Evolutionary conservation across 2,888 invertebrate species (phyloP), one percentile per base, ranked within the genome.

Genomic region (Cephus nigrinus): DNA sequence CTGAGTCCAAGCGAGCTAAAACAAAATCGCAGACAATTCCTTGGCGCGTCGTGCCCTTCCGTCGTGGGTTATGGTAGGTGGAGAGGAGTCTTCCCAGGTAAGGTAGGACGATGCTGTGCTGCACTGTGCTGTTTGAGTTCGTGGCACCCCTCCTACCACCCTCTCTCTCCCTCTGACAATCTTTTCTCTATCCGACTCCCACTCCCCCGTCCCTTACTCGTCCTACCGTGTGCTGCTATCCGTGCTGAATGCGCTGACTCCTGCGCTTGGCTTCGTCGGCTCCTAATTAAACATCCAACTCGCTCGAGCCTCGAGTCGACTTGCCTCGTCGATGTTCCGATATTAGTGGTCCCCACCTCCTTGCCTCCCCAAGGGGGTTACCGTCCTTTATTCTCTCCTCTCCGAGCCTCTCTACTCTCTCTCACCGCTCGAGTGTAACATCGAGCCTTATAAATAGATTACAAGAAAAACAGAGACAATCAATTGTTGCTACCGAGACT

Each of bases 261-360:
- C 84, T 79, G 81, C 36, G 82, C 82, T 82, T 84, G 84, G 85
- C 85, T 87, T 86, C 86, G 86, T 86, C 88, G 87, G 87, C 89
- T 90, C 91, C 91, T 91, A 91, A 91, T 91, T 91, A 91, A 91
- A 91, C 91, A 91, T 90, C 91, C 88, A 90, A 85, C 88, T 87
- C 85, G 87, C 87, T 89, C 87, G 89, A 88, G 86, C 86, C 88
- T 80, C 87, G 84, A 88, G 86, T 88, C 88, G 86, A 86, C 86
- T 86, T 83, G 87, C 84, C 84, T 87, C 90, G 87, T 89, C 89
- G 91, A 90, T 90, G 90, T 90, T 89, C 88, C 87, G 91, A 91
- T 91, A 91, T 91, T 90, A 90, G 89, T 88, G 85, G 87, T 84
- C 83, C 85, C 82, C 79, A 69, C 80, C 79, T 72, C 80, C 73